A percentile compares a stretch with the other conserved stretches of the same genome.
Conservation (phyloP, 1,140 invertebrate genomes). For the Drosophila bocki region DNA sequence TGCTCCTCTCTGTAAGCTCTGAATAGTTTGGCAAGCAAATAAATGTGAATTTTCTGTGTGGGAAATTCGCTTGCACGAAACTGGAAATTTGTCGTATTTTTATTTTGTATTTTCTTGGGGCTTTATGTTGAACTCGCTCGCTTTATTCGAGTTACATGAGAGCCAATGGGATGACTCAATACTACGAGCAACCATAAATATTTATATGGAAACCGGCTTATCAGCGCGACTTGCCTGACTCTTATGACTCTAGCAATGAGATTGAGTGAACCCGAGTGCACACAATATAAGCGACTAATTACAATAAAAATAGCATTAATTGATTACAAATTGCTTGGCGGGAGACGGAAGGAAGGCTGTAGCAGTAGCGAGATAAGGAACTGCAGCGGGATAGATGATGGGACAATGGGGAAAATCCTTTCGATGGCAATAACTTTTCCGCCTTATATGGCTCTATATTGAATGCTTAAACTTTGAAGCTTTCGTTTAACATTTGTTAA, state of each 20-base stretch:
- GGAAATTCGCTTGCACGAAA: constrained; percentile 49
- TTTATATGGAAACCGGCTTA: constrained; percentile 48
- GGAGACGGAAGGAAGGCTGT: constrained; percentile 12
- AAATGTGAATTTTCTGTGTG: constrained; percentile 54
- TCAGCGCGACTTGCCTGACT: constrained; percentile 26
- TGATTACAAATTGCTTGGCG: constrained; percentile 68
- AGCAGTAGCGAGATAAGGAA: constrained; percentile 25
- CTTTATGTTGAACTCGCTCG: neutral
- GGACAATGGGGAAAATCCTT: constrained; percentile 9
- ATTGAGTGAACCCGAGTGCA: constrained; percentile 33
- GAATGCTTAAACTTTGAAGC: too few relatives aligned
- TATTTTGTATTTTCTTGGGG: constrained; percentile 13
- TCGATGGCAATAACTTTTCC: neutral
- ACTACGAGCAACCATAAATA: constrained; percentile 23
- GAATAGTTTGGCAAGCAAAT: constrained; percentile 39
- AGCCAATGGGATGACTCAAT: constrained; percentile 37
- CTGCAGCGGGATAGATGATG: neutral
- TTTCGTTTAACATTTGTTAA: too few relatives aligned
- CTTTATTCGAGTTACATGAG: constrained; percentile 15
- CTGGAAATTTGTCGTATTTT: constrained; percentile 37
- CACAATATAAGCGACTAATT: constrained; percentile 47
- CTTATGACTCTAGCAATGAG: constrained; percentile 13
- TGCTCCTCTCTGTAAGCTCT: constrained; percentile 1
- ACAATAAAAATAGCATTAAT: constrained; percentile 65
- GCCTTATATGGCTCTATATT: neutral